These are phyloP conservation scores for Samia ricini DNA, from an alignment of 1,140 invertebrate genomes.

Conservation along the genomic window DNA sequence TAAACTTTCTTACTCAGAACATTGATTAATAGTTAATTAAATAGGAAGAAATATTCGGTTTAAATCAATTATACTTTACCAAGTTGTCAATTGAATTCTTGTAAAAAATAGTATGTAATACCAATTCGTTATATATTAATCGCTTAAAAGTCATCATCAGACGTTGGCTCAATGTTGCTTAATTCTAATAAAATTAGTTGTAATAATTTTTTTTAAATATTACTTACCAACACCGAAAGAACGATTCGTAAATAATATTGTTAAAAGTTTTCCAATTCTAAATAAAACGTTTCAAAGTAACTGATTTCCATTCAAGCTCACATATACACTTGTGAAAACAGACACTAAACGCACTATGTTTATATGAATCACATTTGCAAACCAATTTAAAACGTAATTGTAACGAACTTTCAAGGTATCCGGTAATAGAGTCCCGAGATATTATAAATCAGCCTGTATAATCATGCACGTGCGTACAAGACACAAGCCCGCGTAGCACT, in stretches of 20 bases:
- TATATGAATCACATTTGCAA: conserved; percentile 50
- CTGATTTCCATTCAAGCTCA: not conserved
- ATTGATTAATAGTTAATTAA: too few species aligned
- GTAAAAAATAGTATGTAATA: too few species aligned
- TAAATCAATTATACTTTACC: too few species aligned
- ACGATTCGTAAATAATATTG: not conserved
- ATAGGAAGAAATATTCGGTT: too few species aligned
- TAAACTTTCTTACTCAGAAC: too few species aligned
- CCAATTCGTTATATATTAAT: too few species aligned
- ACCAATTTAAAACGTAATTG: not conserved
- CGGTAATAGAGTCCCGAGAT: conserved; percentile 23
- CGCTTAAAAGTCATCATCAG: too few species aligned
- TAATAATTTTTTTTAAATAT: not conserved
- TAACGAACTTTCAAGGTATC: not conserved
- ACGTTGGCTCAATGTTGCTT: too few species aligned
- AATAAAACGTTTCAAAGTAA: not conserved
- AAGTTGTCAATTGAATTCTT: too few species aligned
- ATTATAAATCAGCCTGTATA: conserved; percentile 14
- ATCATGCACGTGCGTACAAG: conserved; percentile 21
- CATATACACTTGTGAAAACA: conserved; percentile 22
- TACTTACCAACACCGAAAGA: not conserved
- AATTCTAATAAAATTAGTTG: too few species aligned
- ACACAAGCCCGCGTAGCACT: conserved; percentile 32
- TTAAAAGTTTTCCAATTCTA: not conserved
- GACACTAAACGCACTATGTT: conserved; percentile 43